A percentile compares a stretch with the other conserved stretches of the same genome.
phyloP scores from a whole-genome alignment of 1,140 invertebrate genomes.

The Nasonia vitripennis region DNA sequence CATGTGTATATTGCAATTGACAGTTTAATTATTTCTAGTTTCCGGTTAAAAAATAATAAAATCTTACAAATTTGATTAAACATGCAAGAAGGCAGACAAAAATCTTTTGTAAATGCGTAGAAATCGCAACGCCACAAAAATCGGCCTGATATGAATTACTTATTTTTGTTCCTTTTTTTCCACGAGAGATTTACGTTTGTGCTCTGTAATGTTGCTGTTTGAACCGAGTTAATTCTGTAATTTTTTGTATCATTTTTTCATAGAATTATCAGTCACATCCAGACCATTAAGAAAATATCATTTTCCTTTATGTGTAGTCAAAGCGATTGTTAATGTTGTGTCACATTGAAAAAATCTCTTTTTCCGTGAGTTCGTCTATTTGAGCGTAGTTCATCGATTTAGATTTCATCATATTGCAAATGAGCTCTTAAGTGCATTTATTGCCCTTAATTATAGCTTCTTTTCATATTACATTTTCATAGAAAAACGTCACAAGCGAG shows the following conservation, averaged over 20 bases:
- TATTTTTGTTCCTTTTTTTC: conserved; percentile 28
- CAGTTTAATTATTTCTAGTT: not conserved
- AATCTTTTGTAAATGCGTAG: conserved; percentile 3
- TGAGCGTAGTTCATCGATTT: not conserved
- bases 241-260: not conserved
- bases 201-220: conserved; percentile 21
- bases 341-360: not conserved
- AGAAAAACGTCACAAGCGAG: conserved; percentile 11
- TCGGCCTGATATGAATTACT: conserved; percentile 38
- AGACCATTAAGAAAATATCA: conserved; percentile 53
- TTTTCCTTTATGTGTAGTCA: conserved; percentile 13
- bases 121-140: conserved; percentile 33
- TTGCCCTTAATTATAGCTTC: conserved; percentile 46
- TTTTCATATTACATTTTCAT: conserved; percentile 37
- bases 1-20: conserved; percentile 21
- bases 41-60: not conserved
- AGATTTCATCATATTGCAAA: conserved; percentile 37
- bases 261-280: not conserved
- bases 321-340: conserved; percentile 18
- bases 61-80: not conserved
- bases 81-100: conserved; percentile 3
- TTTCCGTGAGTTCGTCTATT: not conserved
- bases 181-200: conserved; percentile 40
- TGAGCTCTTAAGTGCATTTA: conserved; percentile 33
- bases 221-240: conserved; percentile 26